Evolutionary conservation across 2,113 vertebrate genomes (phyloP).

Genomic region (Apodemus sylvaticus): DNA sequence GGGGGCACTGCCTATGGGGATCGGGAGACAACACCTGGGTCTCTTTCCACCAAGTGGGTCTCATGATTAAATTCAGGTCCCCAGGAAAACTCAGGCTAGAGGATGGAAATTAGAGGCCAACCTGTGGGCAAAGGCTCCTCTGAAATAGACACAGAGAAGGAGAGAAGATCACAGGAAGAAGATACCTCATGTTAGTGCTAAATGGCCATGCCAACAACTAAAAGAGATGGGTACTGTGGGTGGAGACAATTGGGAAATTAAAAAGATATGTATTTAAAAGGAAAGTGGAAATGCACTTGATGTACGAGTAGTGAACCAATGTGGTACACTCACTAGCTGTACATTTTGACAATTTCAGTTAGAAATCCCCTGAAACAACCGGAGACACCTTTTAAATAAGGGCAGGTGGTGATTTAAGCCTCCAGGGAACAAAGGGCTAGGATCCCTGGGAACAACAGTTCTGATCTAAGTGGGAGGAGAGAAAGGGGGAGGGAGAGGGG

Average conservation of each 20-base stretch:
- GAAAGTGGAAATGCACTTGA: neutral
- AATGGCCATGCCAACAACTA: neutral
- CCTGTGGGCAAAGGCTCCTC: neutral
- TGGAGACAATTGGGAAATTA: neutral
- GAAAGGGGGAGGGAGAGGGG: no score
- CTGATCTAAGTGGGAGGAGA: neutral
- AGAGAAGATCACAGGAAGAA: neutral
- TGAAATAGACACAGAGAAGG: neutral
- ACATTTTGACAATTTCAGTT: constrained; percentile 29
- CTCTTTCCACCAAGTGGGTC: no score
- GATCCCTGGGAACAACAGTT: constrained; percentile 30
- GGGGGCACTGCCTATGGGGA: neutral
- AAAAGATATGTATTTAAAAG: neutral
- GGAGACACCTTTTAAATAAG: neutral
- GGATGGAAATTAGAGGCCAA: neutral
- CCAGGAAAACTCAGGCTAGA: neutral
- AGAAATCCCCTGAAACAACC: neutral
- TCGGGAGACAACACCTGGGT: neutral
- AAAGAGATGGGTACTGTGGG: neutral
- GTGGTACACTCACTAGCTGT: neutral
- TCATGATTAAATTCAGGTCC: neutral
- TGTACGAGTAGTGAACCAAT: neutral
- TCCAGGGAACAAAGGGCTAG: constrained; percentile 74
- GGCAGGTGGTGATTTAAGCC: constrained; percentile 58
- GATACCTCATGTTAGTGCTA: constrained; percentile 20